Evolutionary conservation across 2,797 vertebrate species (phyloP).

Genomic region (Ptychobarbus kaznakovi): DNA sequence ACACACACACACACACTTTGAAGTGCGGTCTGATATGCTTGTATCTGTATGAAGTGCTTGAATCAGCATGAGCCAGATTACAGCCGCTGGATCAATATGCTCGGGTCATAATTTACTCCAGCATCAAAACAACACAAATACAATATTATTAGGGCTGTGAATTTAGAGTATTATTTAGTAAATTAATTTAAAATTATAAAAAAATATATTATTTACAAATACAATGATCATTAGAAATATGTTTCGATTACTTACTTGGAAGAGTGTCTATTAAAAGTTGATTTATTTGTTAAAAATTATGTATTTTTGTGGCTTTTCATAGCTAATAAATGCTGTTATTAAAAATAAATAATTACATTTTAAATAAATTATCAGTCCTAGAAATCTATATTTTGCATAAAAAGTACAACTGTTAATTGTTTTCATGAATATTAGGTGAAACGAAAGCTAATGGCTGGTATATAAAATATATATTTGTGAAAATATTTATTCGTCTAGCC

Average conservation of each 20-base stretch:
- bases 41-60: slow-evolving; percentile 27
- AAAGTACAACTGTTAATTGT: no score
- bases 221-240: neutral
- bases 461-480: no score
- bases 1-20: slow-evolving; percentile 16
- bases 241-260: neutral
- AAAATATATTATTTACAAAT: neutral
- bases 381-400: neutral
- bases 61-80: slow-evolving; percentile 32
- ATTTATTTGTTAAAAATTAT: neutral
- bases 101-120: neutral
- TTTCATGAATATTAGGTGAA: no score
- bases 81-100: slow-evolving; percentile 10
- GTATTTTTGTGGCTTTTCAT: no score
- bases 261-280: neutral
- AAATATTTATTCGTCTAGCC: no score
- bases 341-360: neutral
- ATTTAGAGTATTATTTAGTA: neutral
- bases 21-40: slow-evolving; percentile 41
- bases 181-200: neutral
- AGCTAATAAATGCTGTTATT: neutral
- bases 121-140: neutral
- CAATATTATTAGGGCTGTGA: neutral
- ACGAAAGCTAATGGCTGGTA: no score
- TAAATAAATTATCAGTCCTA: neutral